Base-by-base conservation (phyloP, 2,113 vertebrate species). In the Xenopus borealis region DNA sequence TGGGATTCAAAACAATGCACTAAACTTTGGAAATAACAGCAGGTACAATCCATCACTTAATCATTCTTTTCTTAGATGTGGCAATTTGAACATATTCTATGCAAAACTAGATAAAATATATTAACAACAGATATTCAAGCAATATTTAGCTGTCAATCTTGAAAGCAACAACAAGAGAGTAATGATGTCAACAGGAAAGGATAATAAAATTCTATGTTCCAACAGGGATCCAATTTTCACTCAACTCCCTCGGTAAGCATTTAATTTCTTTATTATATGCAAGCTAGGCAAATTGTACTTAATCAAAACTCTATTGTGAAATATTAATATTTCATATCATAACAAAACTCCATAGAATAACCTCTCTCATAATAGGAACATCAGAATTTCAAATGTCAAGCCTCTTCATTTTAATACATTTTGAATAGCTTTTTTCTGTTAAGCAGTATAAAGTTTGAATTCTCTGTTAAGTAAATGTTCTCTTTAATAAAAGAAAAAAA, bases 251-350 rank as follows among this genome's bases (percentile, higher is more conserved):
- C 83, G 90, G 85, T 87, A 91, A 90, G 89, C 87, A 84, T 89
- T 92, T 92, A 88, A 91, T 92, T 92, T 92, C 87, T 91, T 89
- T 89, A 91, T 92, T 89, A 89, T 87, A 90, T 91, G 90, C 85
- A 87, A 86, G 85, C 87, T 87, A 78, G 82, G 88, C 83, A 91
- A 89, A 92, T 86, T 86, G 86, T 85, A 87, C 85, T 91, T 91
- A 89, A 91, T 93, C 88, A 92, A 86, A 90, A 88, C 86, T 83
- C 83, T 86, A 89, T 85, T 91, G 87, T 90, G 87, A 90, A 91
- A 89, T 89, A 89, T 88, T 92, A 91, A 91, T 91, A 92, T 90
- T 91, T 91, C 85, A 88, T 90, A 87, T 83, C 85, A 89, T 87
- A 88, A 87, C 82, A 88, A 88, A 91, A 90, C 88, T 88, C 83